Evolutionary conservation across 2,113 vertebrate genomes (phyloP).

Genomic region (Speoplatyrhinus poulsoni): DNA sequence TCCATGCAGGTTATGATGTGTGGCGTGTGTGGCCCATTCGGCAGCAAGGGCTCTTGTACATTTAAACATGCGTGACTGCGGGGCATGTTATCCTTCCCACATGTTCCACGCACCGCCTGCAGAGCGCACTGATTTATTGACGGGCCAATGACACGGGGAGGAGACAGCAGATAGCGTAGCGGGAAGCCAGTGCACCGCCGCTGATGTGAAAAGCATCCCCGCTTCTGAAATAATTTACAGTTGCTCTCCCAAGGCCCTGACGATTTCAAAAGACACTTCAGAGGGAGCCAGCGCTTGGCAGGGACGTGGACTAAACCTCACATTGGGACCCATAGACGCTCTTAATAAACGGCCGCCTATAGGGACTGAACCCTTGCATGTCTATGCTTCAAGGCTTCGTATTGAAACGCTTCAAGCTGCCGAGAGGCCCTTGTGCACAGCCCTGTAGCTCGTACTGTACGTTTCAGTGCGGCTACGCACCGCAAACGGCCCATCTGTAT

Average conservation of each 20-base stretch:
- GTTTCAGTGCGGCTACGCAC: neutral
- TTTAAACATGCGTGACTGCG: constrained; percentile 67
- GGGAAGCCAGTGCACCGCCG: constrained; percentile 57
- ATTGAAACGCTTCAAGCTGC: constrained; percentile 34
- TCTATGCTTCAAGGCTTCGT: constrained; percentile 55
- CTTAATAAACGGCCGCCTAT: constrained; percentile 54
- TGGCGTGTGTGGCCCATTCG: constrained; percentile 57
- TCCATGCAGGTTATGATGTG: constrained; percentile 21
- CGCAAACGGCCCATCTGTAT: constrained; percentile 40
- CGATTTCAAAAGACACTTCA: constrained; percentile 73
- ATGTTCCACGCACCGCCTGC: constrained; percentile 60
- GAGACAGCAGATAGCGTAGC: constrained; percentile 63
- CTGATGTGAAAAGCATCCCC: constrained; percentile 76
- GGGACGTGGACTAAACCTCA: constrained; percentile 59
- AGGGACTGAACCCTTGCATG: constrained; percentile 54
- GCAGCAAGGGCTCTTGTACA: constrained; percentile 56
- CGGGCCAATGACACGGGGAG: constrained; percentile 58
- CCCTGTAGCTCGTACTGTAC: constrained; percentile 24
- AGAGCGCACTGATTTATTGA: constrained; percentile 72
- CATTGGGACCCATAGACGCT: constrained; percentile 33
- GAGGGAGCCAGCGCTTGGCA: constrained; percentile 53
- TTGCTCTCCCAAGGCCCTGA: constrained; percentile 53
- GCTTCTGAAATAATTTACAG: constrained; percentile 66
- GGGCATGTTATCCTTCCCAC: constrained; percentile 69
- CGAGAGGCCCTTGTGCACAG: constrained; percentile 41